phyloP scores from a whole-genome alignment of 2,113 vertebrate genomes.

The Rhodinocichla rosea region DNA sequence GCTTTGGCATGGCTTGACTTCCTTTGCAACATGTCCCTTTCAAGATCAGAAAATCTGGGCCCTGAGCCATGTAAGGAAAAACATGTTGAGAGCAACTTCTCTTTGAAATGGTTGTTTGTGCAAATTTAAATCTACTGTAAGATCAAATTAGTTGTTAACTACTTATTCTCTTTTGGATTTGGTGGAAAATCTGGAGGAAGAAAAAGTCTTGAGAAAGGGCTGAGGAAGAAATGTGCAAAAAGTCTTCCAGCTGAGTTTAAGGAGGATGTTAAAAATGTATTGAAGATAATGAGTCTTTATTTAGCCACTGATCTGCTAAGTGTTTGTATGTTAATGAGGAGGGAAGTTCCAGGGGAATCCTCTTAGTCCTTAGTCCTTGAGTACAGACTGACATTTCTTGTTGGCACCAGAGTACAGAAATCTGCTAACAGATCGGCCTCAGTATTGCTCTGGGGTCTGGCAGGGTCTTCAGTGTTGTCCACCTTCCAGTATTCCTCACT shows the following conservation, averaged over 20 bases:
- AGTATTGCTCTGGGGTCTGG: neutral
- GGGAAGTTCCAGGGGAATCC: neutral
- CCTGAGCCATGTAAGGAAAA: neutral
- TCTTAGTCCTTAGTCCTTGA: neutral
- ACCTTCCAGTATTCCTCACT: neutral
- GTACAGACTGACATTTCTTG: neutral
- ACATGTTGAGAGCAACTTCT: neutral
- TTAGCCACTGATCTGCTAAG: neutral
- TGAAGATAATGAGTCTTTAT: neutral
- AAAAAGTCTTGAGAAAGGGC: neutral
- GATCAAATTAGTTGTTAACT: neutral
- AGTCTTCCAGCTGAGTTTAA: neutral
- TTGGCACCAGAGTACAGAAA: neutral
- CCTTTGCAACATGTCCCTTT: neutral
- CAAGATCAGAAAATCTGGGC: constrained; percentile 29
- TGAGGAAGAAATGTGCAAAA: neutral
- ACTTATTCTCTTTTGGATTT: neutral
- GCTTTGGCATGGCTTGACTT: constrained; percentile 4
- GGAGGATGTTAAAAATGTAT: neutral
- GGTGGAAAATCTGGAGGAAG: neutral
- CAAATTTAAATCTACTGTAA: neutral
- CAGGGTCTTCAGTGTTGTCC: neutral
- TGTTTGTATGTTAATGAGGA: neutral
- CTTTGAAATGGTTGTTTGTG: neutral
- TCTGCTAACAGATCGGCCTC: neutral